Conservation (phyloP, 2,797 vertebrate genomes). For the Poliocrania exsul region DNA sequence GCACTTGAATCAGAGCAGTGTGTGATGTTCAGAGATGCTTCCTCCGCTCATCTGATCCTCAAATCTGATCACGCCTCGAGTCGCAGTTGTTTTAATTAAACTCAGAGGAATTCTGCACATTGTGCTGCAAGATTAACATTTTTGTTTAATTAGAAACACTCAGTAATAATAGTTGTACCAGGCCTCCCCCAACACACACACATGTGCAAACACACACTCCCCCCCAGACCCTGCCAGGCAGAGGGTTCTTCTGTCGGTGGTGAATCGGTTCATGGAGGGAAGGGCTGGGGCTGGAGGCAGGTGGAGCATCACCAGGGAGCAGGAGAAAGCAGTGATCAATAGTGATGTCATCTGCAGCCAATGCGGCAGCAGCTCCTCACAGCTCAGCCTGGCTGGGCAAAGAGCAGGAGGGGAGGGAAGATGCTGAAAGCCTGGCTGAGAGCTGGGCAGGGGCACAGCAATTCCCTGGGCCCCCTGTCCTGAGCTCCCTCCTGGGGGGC, state of each 20-base stretch:
- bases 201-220: neutral
- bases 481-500: neutral
- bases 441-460: neutral
- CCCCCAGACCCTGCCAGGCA: neutral
- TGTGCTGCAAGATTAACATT: constrained; percentile 67
- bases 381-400: neutral
- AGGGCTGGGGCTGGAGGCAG: neutral
- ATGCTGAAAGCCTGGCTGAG: neutral
- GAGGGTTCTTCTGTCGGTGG: neutral
- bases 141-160: constrained; percentile 76
- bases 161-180: neutral
- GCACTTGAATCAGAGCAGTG: neutral
- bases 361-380: neutral
- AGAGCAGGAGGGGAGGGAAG: neutral
- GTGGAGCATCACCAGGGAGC: constrained; percentile 23
- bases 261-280: neutral
- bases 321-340: neutral
- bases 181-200: neutral
- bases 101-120: constrained; percentile 73
- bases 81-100: constrained; percentile 78
- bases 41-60: constrained; percentile 35
- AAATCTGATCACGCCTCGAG: constrained; percentile 50
- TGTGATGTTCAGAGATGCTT: neutral
- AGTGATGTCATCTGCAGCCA: constrained; percentile 60
- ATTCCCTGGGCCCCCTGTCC: neutral